Evolutionary conservation across 2,888 invertebrate species (phyloP).

Genomic region (Oscheius onirici): DNA sequence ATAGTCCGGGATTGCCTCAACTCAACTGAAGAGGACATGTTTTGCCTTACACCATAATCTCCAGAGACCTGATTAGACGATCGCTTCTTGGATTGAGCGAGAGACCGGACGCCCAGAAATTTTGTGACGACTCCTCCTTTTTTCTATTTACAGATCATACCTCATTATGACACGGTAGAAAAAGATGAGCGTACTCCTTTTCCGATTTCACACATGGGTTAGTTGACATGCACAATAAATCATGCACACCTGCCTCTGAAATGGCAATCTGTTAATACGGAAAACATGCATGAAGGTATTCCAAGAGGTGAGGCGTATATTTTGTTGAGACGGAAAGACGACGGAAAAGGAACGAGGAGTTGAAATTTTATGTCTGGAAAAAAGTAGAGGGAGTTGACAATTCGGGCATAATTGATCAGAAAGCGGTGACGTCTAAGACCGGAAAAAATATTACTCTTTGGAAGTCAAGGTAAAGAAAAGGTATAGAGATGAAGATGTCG

Average conservation of each 20-base stretch:
- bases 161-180: not conserved
- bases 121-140: too few relatives aligned
- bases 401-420: slow-evolving; percentile 15
- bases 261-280: not conserved
- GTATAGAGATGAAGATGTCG: too few relatives aligned
- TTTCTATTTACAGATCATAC: not conserved
- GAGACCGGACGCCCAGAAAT: not conserved
- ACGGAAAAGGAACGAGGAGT: not conserved
- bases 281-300: not conserved
- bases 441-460: not conserved
- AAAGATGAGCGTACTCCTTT: slow-evolving; percentile 7
- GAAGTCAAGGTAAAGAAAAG: not conserved
- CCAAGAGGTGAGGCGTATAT: not conserved
- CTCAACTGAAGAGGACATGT: slow-evolving; percentile 6
- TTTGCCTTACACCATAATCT: not conserved
- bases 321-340: too few relatives aligned
- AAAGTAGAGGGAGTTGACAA: not conserved
- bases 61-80: slow-evolving; percentile 16
- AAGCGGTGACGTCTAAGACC: not conserved
- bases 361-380: not conserved
- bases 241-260: slow-evolving; percentile 28
- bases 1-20: slow-evolving; percentile 19
- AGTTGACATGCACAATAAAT: not conserved
- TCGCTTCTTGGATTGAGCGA: not conserved
- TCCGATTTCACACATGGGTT: slow-evolving; percentile 22